Conservation (phyloP, 2,888 invertebrate genomes). For the Lithophane semibrunnea region DNA sequence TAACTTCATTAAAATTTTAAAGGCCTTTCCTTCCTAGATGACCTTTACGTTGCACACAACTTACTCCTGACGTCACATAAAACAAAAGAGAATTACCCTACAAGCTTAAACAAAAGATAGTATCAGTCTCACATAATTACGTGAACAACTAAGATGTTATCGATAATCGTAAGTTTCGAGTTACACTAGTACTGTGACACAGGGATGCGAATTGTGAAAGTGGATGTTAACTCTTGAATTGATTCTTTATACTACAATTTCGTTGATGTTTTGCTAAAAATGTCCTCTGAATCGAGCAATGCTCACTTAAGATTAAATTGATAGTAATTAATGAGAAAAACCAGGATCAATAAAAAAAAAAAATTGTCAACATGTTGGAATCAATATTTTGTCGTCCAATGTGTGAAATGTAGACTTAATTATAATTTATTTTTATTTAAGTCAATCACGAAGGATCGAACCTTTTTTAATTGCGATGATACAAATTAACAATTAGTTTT, state of each 20-base stretch:
- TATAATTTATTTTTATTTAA: conserved; percentile 15
- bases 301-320: neutral
- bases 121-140: conserved; percentile 13
- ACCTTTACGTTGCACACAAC: conserved; percentile 25
- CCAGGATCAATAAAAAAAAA: too few species aligned
- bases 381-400: neutral
- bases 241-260: conserved; percentile 49
- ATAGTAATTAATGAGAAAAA: conserved; percentile 4
- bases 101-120: conserved; percentile 35
- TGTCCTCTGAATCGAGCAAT: neutral
- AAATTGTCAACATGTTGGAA: neutral
- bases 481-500: conserved; percentile 13
- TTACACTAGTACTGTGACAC: conserved; percentile 71
- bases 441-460: conserved; percentile 18
- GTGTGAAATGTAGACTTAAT: conserved; percentile 19
- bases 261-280: conserved; percentile 43
- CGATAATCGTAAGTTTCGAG: conserved; percentile 69
- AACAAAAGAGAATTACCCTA: conserved; percentile 27
- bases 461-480: conserved; percentile 27
- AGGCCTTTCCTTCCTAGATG: conserved; percentile 12
- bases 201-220: conserved; percentile 84
- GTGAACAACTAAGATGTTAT: conserved; percentile 45
- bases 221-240: conserved; percentile 48
- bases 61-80: conserved; percentile 32
- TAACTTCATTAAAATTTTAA: conserved; percentile 5